Evolutionary conservation across 2,888 invertebrate species (phyloP).

Genomic region (Agrilus biguttatus): DNA sequence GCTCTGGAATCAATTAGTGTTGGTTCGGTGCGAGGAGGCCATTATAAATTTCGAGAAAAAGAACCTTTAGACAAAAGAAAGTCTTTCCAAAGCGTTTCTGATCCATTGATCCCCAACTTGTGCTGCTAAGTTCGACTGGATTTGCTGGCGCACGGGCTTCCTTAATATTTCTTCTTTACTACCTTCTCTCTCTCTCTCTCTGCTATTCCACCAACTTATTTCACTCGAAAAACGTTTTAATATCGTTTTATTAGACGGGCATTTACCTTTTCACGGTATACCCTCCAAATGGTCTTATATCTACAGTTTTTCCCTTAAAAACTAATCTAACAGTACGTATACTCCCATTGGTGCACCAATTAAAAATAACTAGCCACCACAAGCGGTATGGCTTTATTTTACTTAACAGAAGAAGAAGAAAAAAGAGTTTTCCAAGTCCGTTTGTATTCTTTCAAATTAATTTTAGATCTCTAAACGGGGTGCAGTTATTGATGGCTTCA

Average conservation of each 20-base stretch:
- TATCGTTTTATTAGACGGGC: constrained; percentile 9
- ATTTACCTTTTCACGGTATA: too few relatives aligned
- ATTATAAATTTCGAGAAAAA: background rate
- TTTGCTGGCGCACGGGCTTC: constrained; percentile 32
- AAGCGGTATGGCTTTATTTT: too few relatives aligned
- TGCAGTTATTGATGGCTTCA: too few relatives aligned
- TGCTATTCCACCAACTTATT: constrained; percentile 15
- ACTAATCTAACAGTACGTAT: too few relatives aligned
- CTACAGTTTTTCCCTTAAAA: too few relatives aligned
- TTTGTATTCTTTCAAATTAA: too few relatives aligned
- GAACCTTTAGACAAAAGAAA: constrained; percentile 1
- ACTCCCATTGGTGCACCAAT: too few relatives aligned
- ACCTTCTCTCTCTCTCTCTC: constrained; percentile 11
- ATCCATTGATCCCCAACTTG: constrained; percentile 34
- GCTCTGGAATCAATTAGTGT: background rate
- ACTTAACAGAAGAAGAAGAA: too few relatives aligned
- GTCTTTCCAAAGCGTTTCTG: constrained; percentile 14
- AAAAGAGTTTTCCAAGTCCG: too few relatives aligned
- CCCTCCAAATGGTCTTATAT: too few relatives aligned
- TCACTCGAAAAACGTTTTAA: constrained; percentile 11
- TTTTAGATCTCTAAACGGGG: too few relatives aligned
- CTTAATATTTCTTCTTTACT: constrained; percentile 35
- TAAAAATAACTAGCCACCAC: too few relatives aligned
- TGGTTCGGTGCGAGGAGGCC: background rate
- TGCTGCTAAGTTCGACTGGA: constrained; percentile 33